Percentiles rank a stretch among this genome's conserved stretches.
phyloP scores from a whole-genome alignment of 2,888 invertebrate genomes.

The Euzophera pinguis region DNA sequence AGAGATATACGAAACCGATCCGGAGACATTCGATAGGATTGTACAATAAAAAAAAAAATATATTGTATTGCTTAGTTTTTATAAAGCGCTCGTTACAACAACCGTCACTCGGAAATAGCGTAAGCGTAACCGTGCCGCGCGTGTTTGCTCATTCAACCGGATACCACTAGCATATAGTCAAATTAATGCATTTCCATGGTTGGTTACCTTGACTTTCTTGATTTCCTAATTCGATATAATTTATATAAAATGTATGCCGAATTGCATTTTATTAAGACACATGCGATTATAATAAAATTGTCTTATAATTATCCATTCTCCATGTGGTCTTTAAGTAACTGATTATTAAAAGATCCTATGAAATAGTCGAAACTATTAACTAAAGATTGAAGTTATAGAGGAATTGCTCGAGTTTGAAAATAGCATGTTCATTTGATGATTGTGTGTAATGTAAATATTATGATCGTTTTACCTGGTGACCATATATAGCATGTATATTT shows the following conservation, averaged over 20 bases:
- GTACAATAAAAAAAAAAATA: conserved; percentile 4
- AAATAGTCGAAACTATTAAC: conserved; percentile 9
- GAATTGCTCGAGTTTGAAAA: background rate
- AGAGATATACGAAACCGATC: background rate
- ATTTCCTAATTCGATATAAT: background rate
- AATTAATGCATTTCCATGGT: conserved; percentile 10
- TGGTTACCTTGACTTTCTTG: background rate
- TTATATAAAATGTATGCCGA: background rate
- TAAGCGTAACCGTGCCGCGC: conserved; percentile 6
- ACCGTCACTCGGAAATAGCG: background rate
- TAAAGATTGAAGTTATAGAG: background rate
- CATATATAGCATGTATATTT: too few relatives aligned
- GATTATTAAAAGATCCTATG: background rate
- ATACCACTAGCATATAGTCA: background rate
- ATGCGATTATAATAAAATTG: background rate
- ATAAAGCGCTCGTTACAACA: background rate
- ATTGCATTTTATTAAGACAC: conserved; percentile 1
- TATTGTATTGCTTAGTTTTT: conserved; percentile 4
- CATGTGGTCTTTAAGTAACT: background rate
- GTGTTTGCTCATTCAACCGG: conserved; percentile 10
- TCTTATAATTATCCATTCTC: background rate
- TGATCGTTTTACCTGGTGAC: background rate
- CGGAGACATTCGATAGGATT: background rate
- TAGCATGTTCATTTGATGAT: background rate
- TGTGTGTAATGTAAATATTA: background rate